Evolutionary conservation across 2,888 invertebrate genomes (phyloP).

Genomic region (Balanococcus diminutus): DNA sequence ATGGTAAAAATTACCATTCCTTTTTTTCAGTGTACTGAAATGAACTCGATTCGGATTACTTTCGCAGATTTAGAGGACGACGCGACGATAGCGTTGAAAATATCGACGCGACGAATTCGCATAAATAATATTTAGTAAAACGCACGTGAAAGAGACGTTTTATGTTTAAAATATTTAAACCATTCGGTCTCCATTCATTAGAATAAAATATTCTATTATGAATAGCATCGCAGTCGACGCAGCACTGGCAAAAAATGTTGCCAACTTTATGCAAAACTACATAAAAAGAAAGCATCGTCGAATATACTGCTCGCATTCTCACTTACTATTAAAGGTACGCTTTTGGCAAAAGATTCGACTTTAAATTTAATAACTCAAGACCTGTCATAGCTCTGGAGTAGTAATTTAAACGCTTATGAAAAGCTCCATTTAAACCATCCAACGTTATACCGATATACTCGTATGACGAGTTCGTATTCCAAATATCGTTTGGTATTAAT

Average conservation of each 20-base stretch:
- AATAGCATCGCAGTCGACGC: neutral
- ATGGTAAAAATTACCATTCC: too few relatives aligned
- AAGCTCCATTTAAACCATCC: constrained; percentile 12
- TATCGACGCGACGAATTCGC: neutral
- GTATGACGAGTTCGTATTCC: neutral
- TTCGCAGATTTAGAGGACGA: neutral
- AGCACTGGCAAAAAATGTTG: constrained; percentile 3
- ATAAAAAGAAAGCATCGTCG: constrained; percentile 18
- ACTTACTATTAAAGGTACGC: neutral
- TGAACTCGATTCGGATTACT: neutral
- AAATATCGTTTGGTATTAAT: neutral
- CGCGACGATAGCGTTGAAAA: neutral
- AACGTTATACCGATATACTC: neutral
- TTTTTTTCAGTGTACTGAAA: too few relatives aligned
- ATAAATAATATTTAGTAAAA: constrained; percentile 8
- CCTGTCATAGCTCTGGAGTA: neutral
- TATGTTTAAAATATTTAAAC: constrained; percentile 20
- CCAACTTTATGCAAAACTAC: constrained; percentile 25
- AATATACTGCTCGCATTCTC: constrained; percentile 1
- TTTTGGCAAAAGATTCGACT: constrained; percentile 32
- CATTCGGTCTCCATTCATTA: constrained; percentile 11
- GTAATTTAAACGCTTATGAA: constrained; percentile 3
- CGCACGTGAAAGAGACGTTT: constrained; percentile 27
- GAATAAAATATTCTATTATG: neutral
- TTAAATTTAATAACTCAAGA: constrained; percentile 14